Evolutionary conservation across 2,113 vertebrate species (phyloP).

Genomic region (Australoheros scitulus): DNA sequence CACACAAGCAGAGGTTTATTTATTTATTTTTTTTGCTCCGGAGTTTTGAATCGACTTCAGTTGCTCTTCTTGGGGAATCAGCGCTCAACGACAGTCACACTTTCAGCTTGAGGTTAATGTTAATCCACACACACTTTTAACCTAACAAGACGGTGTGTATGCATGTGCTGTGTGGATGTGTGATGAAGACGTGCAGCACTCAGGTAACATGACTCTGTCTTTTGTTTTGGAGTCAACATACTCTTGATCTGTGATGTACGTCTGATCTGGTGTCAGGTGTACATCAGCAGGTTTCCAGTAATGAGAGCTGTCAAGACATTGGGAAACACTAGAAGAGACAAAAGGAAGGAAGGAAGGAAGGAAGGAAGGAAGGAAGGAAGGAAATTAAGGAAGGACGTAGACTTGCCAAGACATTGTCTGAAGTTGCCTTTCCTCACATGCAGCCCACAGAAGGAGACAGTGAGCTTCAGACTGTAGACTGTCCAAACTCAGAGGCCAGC

Average conservation of each 20-base stretch:
- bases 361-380: not conserved
- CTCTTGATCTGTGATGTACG: conserved; percentile 15
- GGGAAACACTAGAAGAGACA: conserved; percentile 30
- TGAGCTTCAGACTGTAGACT: not conserved
- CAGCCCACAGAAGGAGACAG: too few species aligned
- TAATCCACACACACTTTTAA: conserved; percentile 10
- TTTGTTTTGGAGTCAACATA: conserved; percentile 6
- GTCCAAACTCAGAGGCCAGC: not conserved
- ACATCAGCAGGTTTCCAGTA: conserved; percentile 45
- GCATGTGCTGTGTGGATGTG: not conserved
- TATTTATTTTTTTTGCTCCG: conserved; percentile 1
- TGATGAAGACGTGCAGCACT: not conserved
- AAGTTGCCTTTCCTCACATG: too few species aligned
- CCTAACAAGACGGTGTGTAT: not conserved
- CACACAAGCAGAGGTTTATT: not conserved
- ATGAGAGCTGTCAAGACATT: conserved; percentile 22
- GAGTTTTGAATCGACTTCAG: conserved; percentile 19
- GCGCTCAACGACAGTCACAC: not conserved
- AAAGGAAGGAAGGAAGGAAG: not conserved
- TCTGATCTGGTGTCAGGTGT: conserved; percentile 60
- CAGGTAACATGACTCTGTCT: conserved; percentile 39
- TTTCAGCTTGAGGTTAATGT: conserved; percentile 2
- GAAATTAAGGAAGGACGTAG: not conserved
- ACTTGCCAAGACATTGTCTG: not conserved
- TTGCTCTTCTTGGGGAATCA: conserved; percentile 14